Percentiles rank a stretch among this genome's conserved stretches.
Conservation (phyloP, 2,888 invertebrate genomes). For the Tanytarsus gracilentus region DNA sequence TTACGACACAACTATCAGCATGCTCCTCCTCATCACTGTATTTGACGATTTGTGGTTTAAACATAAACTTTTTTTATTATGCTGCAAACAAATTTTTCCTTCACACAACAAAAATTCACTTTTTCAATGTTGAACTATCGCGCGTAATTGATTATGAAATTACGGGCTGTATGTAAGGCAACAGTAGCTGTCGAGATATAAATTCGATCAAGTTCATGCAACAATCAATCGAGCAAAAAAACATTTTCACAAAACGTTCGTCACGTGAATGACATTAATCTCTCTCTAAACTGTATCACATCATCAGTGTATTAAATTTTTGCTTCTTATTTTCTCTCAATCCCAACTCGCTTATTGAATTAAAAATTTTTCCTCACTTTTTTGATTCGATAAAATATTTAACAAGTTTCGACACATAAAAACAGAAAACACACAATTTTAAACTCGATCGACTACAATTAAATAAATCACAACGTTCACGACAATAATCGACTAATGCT, state of each 20-base stretch:
- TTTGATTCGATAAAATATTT: slow-evolving; percentile 8
- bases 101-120: too few relatives aligned
- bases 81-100: too few relatives aligned
- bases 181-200: too few relatives aligned
- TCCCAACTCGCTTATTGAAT: background rate
- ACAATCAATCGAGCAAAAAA: background rate
- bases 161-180: too few relatives aligned
- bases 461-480: slow-evolving; percentile 17
- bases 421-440: slow-evolving; percentile 26
- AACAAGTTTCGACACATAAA: slow-evolving; percentile 4
- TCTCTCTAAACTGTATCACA: slow-evolving; percentile 1
- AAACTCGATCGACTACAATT: background rate
- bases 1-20: too few relatives aligned
- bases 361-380: background rate
- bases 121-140: too few relatives aligned
- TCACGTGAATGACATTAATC: slow-evolving; percentile 18
- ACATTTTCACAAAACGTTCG: background rate
- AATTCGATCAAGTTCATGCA: slow-evolving; percentile 8
- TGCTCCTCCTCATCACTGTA: too few relatives aligned
- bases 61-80: too few relatives aligned
- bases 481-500: slow-evolving; percentile 25
- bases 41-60: too few relatives aligned
- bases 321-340: background rate
- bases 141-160: too few relatives aligned
- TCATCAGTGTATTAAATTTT: background rate